A percentile compares a stretch with the other conserved stretches of the same genome.
Evolutionary conservation across 2,888 invertebrate genomes (phyloP).

Genomic region (Argynnis bischoffii): DNA sequence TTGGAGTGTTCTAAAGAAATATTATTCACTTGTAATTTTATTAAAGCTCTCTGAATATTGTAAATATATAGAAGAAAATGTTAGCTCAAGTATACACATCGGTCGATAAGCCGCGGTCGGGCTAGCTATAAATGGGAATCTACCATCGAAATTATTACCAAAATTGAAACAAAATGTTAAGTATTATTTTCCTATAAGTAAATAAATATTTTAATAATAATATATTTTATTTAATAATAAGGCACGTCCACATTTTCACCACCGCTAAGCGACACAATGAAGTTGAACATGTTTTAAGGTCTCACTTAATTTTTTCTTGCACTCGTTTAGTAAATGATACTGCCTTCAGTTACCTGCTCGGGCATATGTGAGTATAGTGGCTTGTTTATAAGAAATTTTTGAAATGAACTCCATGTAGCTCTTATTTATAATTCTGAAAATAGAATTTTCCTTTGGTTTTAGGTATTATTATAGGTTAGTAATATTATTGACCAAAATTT

Average conservation of each 20-base stretch:
- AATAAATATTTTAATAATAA: background rate
- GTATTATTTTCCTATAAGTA: background rate
- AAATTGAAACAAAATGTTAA: background rate
- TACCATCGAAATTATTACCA: background rate
- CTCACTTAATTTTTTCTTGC: background rate
- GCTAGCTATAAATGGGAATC: too few relatives aligned
- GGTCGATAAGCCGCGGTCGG: too few relatives aligned
- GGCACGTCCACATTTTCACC: slow-evolving; percentile 14
- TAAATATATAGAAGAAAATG: too few relatives aligned
- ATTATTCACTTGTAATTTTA: background rate
- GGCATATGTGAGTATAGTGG: background rate
- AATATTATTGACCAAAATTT: too few relatives aligned
- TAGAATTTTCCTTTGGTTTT: background rate
- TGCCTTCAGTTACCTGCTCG: slow-evolving; percentile 10
- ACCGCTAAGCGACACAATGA: slow-evolving; percentile 7
- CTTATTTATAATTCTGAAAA: background rate
- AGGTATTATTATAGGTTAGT: too few relatives aligned
- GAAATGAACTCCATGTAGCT: background rate
- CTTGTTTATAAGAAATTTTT: background rate
- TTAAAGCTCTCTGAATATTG: too few relatives aligned
- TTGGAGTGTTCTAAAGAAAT: background rate
- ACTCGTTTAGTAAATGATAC: background rate
- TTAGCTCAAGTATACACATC: too few relatives aligned
- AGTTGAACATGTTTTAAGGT: slow-evolving; percentile 2
- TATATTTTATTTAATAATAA: slow-evolving; percentile 1